Evolutionary conservation across 2,113 vertebrate genomes (phyloP), one percentile per base, ranked within the genome.

Genomic region (Jacana jacana): DNA sequence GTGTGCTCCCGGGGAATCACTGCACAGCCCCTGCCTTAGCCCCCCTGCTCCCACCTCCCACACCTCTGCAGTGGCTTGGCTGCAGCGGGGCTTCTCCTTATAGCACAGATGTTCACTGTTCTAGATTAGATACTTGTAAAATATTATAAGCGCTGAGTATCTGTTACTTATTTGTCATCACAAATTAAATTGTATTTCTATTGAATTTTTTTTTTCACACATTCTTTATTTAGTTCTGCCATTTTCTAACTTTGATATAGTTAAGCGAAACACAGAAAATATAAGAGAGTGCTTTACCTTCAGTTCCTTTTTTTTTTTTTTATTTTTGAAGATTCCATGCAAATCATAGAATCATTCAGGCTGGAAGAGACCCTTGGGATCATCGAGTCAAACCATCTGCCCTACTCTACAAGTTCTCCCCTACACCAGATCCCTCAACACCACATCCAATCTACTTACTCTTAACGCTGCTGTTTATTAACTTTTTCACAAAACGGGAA

Each of bases 21-120:
- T 2, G 4, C 22, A 13, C 33, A n/a, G 49, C 18, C 49, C 42
- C 49, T 42, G 42, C 2, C 1, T 35, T 20, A 73, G 51, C 37
- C 69, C 0, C 0, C 55, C 57, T 64, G 3, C 58, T 77, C 27
- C 8, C 0, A 14, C 40, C 77, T 72, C 48, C 11, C 1, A 1
- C 2, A 0, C 24, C 6, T 78, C 15, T n/a, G 68, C 5, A 11
- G 44, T 40, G 40, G 40, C n/a, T n/a, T 10, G 65, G 52, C 63
- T 86, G 55, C 46, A 58, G 35, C 2, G 3, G 22, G 5, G 28
- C n/a, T n/a, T n/a, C n/a, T n/a, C n/a, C 39, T 80, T 60, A 25
- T 22, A 72, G 73, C 48, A 40, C 6, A 7, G 60, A 28, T 60
- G 68, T 58, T 66, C 58, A 30, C 33, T 55, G 66, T 73, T 89